Base-by-base conservation (phyloP, 92 coral and sea anemone genomes). In the Porites cylindrica region DNA sequence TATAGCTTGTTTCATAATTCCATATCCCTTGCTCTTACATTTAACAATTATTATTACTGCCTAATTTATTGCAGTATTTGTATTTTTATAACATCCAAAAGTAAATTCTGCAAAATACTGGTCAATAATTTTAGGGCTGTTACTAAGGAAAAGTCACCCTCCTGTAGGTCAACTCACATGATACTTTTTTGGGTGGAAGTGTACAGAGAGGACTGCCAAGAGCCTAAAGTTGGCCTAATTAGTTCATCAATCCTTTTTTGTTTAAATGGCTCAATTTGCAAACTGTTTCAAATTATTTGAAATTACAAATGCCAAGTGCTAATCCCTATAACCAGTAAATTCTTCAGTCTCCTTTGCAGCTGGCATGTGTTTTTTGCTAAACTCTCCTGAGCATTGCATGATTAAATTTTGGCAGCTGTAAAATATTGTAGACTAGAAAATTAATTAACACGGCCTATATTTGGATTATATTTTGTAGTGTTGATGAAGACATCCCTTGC, bases 401-500 rank as follows among this genome's bases (percentile, higher is more conserved):
- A 60, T 59, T 12, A 21, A 76, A 76, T 10, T 19, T n/a, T 76
- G 80, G 80, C 66, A 75, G 58, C 59, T 72, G 59, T 14, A 72
- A 72, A 72, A 24, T 24, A 24, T 1, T 24, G 26, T 24, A 51
- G 54, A 71, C 54, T 71, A 71, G 23, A 21, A n/a, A 19, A 51
- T 3, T 9, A 5, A 18, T 52, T 19, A 18, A 16, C 23, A 21
- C 58, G 12, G 12, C 12, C 12, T 53, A 8, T 53, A 12, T 8
- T 77, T 29, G 68, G 68, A 8, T 75, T 10, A 13, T 17, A 56
- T 43, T 60, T 9, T 77, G n/a, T 60, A 77, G 70, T 21, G 82
- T 26, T 60, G 82, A 59, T 70, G 61, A 77, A 17, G 82, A 77
- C 70, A 77, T 58, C 70, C 70, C 82, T 64, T 77, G 23, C 69